A percentile compares a stretch with the other conserved stretches of the same genome.
Evolutionary conservation across 2,797 vertebrate genomes (phyloP).

Genomic region (Sebastes melanostomus): DNA sequence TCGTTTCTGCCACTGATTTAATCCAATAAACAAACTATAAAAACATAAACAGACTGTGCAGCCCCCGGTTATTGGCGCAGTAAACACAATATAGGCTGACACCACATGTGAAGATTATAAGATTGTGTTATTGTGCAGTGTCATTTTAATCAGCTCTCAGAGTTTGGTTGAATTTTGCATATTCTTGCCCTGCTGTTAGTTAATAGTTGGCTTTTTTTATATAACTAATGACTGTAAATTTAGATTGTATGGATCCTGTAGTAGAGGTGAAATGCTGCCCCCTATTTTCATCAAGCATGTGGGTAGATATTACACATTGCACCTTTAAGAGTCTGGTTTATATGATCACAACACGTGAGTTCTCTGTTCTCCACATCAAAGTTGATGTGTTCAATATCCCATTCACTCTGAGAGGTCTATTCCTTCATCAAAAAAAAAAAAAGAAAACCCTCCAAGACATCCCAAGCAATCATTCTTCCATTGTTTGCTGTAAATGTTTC

Average conservation of each 20-base stretch:
- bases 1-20: too few species aligned
- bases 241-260: neutral
- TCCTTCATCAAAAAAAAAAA: constrained; percentile 21
- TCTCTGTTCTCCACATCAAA: constrained; percentile 49
- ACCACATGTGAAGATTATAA: too few species aligned
- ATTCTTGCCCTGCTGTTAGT: too few species aligned
- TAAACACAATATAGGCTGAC: too few species aligned
- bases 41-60: too few species aligned
- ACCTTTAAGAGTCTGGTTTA: constrained; percentile 52
- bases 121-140: neutral
- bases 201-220: too few species aligned
- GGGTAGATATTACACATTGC: neutral
- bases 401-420: constrained; percentile 13
- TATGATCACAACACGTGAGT: constrained; percentile 32
- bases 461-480: constrained; percentile 45
- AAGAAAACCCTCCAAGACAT: constrained; percentile 12
- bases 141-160: neutral
- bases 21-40: too few species aligned
- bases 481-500: constrained; percentile 76
- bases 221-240: neutral
- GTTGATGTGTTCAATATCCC: neutral
- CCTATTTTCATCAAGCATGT: neutral
- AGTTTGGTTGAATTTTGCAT: neutral
- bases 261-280: neutral
- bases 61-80: too few species aligned